phyloP scores from a whole-genome alignment of 1,140 invertebrate genomes.

The Delia radicum region DNA sequence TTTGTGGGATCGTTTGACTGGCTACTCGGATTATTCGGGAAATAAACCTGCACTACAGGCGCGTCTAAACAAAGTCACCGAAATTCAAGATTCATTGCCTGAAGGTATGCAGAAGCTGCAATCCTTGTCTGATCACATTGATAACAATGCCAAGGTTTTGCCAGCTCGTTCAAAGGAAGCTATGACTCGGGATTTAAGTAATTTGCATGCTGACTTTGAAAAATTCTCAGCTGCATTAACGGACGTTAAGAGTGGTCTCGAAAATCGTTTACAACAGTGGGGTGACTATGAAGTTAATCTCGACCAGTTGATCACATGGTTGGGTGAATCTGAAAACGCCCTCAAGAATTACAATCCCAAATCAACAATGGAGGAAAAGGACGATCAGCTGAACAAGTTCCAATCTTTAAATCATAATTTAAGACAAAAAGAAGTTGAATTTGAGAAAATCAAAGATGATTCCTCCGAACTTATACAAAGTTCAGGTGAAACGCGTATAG shows the following conservation, averaged over 20 bases:
- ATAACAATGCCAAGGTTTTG: conserved; percentile 65
- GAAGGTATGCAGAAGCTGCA: conserved; percentile 74
- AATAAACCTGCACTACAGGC: conserved; percentile 75
- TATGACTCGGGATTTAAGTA: conserved; percentile 75
- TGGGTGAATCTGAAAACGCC: conserved; percentile 81
- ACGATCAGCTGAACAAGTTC: conserved; percentile 86
- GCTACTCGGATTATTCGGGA: conserved; percentile 77
- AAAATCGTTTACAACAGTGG: conserved; percentile 88
- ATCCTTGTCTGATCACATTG: conserved; percentile 68
- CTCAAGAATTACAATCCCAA: conserved; percentile 85
- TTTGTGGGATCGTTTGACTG: conserved; percentile 77
- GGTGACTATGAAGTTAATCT: conserved; percentile 84
- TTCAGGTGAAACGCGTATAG: conserved; percentile 85
- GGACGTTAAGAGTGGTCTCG: conserved; percentile 75
- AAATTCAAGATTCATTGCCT: conserved; percentile 73
- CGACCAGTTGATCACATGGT: conserved; percentile 78
- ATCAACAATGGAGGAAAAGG: conserved; percentile 85
- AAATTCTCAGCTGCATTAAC: conserved; percentile 76
- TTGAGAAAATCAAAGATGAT: conserved; percentile 86
- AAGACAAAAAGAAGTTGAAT: conserved; percentile 80
- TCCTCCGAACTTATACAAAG: conserved; percentile 84
- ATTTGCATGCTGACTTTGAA: conserved; percentile 76
- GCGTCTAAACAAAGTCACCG: conserved; percentile 72
- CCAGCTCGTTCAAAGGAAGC: conserved; percentile 75
- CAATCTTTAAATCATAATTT: conserved; percentile 75